Base-by-base conservation (phyloP, 2,113 vertebrate genomes). In the Peromyscus leucopus region DNA sequence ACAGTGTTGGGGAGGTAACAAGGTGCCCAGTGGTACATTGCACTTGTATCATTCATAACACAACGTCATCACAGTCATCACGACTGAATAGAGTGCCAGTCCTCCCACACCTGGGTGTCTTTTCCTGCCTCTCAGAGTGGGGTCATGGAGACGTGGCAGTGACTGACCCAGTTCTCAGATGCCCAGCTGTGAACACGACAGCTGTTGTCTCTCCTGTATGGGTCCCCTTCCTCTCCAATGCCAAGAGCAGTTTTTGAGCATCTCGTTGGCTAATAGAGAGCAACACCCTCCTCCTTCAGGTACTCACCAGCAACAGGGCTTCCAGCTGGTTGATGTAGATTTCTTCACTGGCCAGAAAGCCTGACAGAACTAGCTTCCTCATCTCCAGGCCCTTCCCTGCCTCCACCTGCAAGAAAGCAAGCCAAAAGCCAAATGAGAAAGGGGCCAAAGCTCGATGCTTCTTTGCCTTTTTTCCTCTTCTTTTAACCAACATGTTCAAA, bases 271-370 rank as follows among this genome's bases (percentile, higher is more conserved):
- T 8, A 0, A 31, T 0, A 4, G 12, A 31, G 26, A 46, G 6
- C 39, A 0, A 8, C 4, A 33, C 19, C 88, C 63, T 31, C 88
- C 63, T 31, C 24, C 5, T 24, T 39, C 42, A 46, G 2, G 22
- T 76, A 98, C 99, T 99, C 97, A 99, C 99, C 99, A 99, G 98
- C 90, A 99, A 97, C 90, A 99, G 98, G 15, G 99, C 99, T 95
- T 99, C 99, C 97, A 99, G 98, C 97, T 99, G 99, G 98, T 99
- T 99, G 93, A 99, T 99, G 98, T 99, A 99, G 98, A 99, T 99
- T 98, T 99, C 99, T 97, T 99, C 99, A 0, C 99, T 99, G 98
- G 99, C 99, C 98, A 99, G 97, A 98, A 99, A 99, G 51, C 99
- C 99, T 0, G 99, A 99, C 33, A 99, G 99, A 87, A 99, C 99